Evolutionary conservation across 2,888 invertebrate genomes (phyloP), one percentile per base, ranked within the genome.

Genomic region (Zygaena filipendulae): DNA sequence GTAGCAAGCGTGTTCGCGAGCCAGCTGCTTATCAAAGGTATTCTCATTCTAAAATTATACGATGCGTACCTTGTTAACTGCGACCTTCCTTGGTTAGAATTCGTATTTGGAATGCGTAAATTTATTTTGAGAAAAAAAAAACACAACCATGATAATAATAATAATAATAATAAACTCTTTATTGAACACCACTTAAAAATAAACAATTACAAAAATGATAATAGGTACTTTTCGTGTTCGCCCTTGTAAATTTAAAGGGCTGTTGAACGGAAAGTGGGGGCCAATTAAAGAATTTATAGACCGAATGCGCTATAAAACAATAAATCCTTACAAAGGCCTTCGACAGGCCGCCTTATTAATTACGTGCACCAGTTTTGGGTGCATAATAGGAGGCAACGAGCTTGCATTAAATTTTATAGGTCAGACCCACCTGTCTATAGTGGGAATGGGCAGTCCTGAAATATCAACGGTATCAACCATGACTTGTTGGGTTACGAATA

Each of bases 231-330:
- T 47, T 49, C 50, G 51, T 59, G 70, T 54, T 58, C 53, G 61
- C 71, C 68, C 68, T 72, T 72, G 60, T 72, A 71, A 75, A 75
- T 74, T 16, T 69, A 66, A 62, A 57, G 69, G 59, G 49, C 59
- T 49, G 59, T 47, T 53, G 60, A 64, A 59, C 67, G 64, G 63
- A 68, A 70, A 69, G 61, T 59, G 60, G 59, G 48, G 58, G 46
- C 71, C 71, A 79, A 75, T 77, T 74, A 77, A 69, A 61, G 57
- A 69, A 59, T 72, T 71, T 79, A 79, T 72, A 59, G 66, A 59
- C 62, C 49, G 58, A 62, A 66, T 61, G 59, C 58, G 71, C 57
- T 62, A 59, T 77, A 74, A 74, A 77, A 72, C 68, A 72, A 77
- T 77, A 75, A 79, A 77, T 75, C 59, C 54, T n/a, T 60, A 62